Evolutionary conservation across 2,888 invertebrate genomes (phyloP), one percentile per base, ranked within the genome.

Genomic region (Buathra laborator): DNA sequence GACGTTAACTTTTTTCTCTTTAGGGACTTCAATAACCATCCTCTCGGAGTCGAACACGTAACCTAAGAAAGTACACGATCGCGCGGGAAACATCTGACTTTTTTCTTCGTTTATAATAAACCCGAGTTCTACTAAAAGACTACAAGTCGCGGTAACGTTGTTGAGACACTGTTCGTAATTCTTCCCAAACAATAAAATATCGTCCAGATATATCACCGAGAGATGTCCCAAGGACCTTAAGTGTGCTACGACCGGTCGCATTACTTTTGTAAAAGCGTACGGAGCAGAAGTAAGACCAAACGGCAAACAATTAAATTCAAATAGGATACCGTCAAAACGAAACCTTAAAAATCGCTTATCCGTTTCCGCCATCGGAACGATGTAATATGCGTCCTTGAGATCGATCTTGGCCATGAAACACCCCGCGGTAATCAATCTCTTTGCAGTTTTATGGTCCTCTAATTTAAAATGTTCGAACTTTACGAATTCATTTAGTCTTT

Each of bases 381-480:
- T 24, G 2, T 24, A 24, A 24, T 24, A 24, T 24, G 24, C 24
- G 24, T 24, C 24, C 24, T 14, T 68, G 29, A 87, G 48, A 74
- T 68, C 80, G n/a, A 84, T 84, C 16, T 71, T 37, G 3, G 71
- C 66, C 72, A 80, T 71, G 48, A 75, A 83, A 51, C 64, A 75
- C 3, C 66, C n/a, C 0, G 70, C 16, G 10, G 14, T 87, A 83
- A 53, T 64, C 44, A 72, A 72, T 9, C 48, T 32, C n/a, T 68
- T 72, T 4, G 85, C 88, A 6, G 87, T 86, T 76, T 86, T 85
- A 62, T 83, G 84, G 74, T 90, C 89, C 59, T 90, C 89, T 59
- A 89, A 81, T 79, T 90, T 87, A 80, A 90, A 90, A 86, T 89
- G 89, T 59, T 86, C 64, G 10, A 86, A 67, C 14, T 46, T 14